Conservation (phyloP, 2,113 vertebrate species). For the Circaetus gallicus region DNA sequence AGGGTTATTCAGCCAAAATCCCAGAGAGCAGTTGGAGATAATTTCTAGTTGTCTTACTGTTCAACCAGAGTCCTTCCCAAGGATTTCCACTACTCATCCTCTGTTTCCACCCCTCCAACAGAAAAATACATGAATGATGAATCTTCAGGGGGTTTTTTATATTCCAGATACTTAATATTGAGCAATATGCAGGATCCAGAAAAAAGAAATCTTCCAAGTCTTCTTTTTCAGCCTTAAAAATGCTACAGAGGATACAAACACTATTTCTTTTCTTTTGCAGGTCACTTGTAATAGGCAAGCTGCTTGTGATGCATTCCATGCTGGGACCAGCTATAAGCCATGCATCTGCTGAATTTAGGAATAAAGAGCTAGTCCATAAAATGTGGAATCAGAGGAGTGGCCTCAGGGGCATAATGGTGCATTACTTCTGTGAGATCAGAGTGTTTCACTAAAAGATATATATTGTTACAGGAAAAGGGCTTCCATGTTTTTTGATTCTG, state of each 20-base stretch:
- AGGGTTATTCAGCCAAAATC: neutral
- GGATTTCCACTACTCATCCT: neutral
- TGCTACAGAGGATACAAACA: constrained; percentile 36
- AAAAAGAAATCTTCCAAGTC: neutral
- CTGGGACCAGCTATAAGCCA: constrained; percentile 48
- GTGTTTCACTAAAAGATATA: constrained; percentile 51
- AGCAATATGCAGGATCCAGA: neutral
- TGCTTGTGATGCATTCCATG: constrained; percentile 65
- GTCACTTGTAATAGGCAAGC: constrained; percentile 56
- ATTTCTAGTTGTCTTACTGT: neutral
- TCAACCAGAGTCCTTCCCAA: neutral
- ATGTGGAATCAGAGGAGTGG: constrained; percentile 48
- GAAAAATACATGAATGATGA: neutral
- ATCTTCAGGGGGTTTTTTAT: neutral
- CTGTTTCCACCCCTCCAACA: neutral
- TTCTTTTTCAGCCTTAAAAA: constrained; percentile 32
- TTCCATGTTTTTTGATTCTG: constrained; percentile 39
- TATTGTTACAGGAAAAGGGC: constrained; percentile 39
- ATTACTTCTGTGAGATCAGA: constrained; percentile 50
- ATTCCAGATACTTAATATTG: neutral
- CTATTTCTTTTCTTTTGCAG: constrained; percentile 42
- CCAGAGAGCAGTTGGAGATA: neutral
- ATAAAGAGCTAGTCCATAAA: constrained; percentile 61
- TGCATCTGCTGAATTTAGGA: constrained; percentile 51
- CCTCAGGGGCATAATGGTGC: constrained; percentile 52